Percentiles rank a stretch among this genome's conserved stretches.
These are phyloP conservation scores for Oreochromis niloticus DNA, from an alignment of 2,113 vertebrate species.

Conservation along the genomic window DNA sequence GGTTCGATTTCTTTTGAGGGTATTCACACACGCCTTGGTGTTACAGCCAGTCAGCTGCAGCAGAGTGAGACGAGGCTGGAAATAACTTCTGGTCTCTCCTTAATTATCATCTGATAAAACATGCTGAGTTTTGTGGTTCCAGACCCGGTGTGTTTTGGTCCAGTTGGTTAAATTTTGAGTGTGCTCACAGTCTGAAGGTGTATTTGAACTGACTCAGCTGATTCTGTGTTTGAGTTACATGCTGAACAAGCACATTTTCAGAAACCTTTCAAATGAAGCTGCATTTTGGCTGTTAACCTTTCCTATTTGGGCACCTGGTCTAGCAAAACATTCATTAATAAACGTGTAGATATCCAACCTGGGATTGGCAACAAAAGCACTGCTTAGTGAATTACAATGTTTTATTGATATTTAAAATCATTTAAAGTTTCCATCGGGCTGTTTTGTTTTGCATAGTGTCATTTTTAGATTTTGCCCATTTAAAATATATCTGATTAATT, in stretches of 20 bases:
- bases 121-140: not conserved
- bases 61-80: not conserved
- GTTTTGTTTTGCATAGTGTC: not conserved
- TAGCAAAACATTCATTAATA: not conserved
- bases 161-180: not conserved
- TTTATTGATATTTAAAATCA: not conserved
- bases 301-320: not conserved
- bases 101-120: not conserved
- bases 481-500: not conserved
- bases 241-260: not conserved
- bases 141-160: not conserved
- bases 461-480: rapidly evolving
- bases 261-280: not conserved
- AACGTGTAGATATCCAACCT: not conserved
- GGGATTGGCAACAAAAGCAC: not conserved
- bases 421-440: not conserved
- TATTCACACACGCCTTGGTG: rapidly evolving
- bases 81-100: rapidly evolving
- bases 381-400: not conserved
- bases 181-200: not conserved
- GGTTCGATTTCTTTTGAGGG: not conserved
- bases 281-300: not conserved
- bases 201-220: not conserved
- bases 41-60: not conserved
- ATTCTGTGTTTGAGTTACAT: not conserved